Evolutionary conservation across 1,140 invertebrate species (phyloP), one percentile per base, ranked within the genome.

Genomic region (Trichonephila clavata): DNA sequence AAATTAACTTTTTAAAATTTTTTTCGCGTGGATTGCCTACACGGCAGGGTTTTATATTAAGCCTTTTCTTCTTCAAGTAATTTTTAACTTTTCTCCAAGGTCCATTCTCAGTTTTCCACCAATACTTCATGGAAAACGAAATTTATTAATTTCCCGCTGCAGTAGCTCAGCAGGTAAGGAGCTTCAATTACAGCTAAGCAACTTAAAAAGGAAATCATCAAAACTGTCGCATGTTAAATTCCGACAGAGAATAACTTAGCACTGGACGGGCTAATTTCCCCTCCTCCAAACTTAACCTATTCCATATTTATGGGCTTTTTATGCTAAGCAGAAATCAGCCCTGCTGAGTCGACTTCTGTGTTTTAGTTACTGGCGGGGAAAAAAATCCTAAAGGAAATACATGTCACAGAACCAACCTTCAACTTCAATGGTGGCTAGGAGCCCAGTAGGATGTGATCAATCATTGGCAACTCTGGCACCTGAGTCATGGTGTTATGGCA

Each of bases 231-330:
- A 63, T 21, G 61, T 21, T 21, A 77, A 32, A 77, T 77, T 77
- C 71, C 71, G 71, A 32, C 71, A 77, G 71, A 5, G 71, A 39
- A 77, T 77, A 77, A 39, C 71, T 77, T 77, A 77, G 27, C 71
- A 32, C 71, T 32, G 24, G 27, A 27, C 71, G 27, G 18, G 13
- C 71, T 77, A 77, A 77, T 77, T 77, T 77, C 71, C 71, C 27
- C 27, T 77, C 71, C 27, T 77, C 3, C 27, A 39, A 14, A 77
- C 16, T 27, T 77, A 77, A 77, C 71, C 71, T 77, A 77, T 77
- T 77, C 71, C 71, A 77, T 77, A 77, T 77, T 77, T 77, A 77
- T 77, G 71, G 71, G 71, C 71, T 77, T 77, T 77, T 77, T 77
- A 77, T 77, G 71, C 71, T 77, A 77, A 77, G 39, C 32, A 77